Evolutionary conservation across 1,140 invertebrate species (phyloP).

Genomic region (Drosophila sucinea): DNA sequence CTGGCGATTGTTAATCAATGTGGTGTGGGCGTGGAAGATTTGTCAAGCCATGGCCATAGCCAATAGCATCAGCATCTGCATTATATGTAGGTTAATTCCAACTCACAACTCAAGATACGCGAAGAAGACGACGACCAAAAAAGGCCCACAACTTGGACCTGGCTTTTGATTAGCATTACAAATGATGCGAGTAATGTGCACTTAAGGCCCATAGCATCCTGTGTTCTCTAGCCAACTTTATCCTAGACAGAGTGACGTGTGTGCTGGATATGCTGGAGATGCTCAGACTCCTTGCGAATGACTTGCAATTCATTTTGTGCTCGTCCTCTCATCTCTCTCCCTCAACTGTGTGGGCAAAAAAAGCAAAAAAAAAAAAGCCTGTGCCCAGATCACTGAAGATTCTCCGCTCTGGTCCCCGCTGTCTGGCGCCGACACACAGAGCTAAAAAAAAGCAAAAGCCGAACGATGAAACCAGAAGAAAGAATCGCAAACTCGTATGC

Average conservation of each 20-base stretch:
- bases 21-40: conserved; percentile 75
- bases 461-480: conserved; percentile 2
- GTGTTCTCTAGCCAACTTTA: conserved; percentile 50
- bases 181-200: conserved; percentile 80
- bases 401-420: conserved; percentile 1
- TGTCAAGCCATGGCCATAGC: conserved; percentile 55
- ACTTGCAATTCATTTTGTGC: conserved; percentile 80
- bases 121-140: conserved; percentile 15
- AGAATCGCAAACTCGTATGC: conserved; percentile 51
- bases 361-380: neutral
- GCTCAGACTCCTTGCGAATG: conserved; percentile 51
- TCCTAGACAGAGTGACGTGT: conserved; percentile 81
- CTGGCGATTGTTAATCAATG: conserved; percentile 69
- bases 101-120: conserved; percentile 76
- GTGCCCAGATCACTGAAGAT: conserved; percentile 24
- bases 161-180: conserved; percentile 78
- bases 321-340: conserved; percentile 24
- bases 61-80: conserved; percentile 55
- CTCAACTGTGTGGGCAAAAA: conserved; percentile 55
- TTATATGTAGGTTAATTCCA: conserved; percentile 79
- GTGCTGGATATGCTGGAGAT: conserved; percentile 69
- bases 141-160: neutral
- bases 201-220: conserved; percentile 56
- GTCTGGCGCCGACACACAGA: conserved; percentile 48
- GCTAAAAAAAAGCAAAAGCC: neutral